Evolutionary conservation across 2,113 vertebrate species (phyloP).

Genomic region (Atlantisia rogersi): DNA sequence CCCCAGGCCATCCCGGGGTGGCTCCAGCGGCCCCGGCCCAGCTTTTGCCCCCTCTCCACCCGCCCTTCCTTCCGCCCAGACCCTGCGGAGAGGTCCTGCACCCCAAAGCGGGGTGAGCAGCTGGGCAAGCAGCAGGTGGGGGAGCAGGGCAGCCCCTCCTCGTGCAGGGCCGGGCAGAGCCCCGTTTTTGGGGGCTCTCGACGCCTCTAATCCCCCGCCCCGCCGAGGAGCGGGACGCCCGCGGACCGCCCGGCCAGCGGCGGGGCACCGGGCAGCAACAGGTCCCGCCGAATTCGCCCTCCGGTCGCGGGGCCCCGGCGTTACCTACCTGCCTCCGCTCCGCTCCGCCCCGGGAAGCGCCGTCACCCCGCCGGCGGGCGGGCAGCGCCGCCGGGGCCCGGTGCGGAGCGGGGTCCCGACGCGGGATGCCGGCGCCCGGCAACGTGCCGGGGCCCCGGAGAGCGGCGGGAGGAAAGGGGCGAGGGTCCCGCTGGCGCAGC

Average conservation of each 20-base stretch:
- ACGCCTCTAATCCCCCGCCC: too few relatives aligned
- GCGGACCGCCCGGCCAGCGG: not conserved
- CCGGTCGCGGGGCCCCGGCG: not conserved
- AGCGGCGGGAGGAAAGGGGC: not conserved
- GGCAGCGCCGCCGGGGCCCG: not conserved
- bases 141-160: accelerated
- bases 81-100: not conserved
- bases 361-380: not conserved
- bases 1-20: too few relatives aligned
- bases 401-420: not conserved
- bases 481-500: too few relatives aligned
- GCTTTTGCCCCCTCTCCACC: not conserved
- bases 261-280: not conserved
- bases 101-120: not conserved
- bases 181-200: not conserved
- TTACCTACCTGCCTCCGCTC: constrained; percentile 35
- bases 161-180: not conserved
- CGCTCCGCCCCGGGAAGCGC: not conserved
- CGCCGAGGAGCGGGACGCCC: not conserved
- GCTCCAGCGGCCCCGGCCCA: not conserved
- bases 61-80: not conserved
- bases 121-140: not conserved
- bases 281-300: not conserved
- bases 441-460: not conserved
- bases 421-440: not conserved